A percentile compares a stretch with the other conserved stretches of the same genome.
These are phyloP conservation scores for Crioceris asparagi DNA, from an alignment of 2,888 invertebrate genomes.

Conservation along the genomic window DNA sequence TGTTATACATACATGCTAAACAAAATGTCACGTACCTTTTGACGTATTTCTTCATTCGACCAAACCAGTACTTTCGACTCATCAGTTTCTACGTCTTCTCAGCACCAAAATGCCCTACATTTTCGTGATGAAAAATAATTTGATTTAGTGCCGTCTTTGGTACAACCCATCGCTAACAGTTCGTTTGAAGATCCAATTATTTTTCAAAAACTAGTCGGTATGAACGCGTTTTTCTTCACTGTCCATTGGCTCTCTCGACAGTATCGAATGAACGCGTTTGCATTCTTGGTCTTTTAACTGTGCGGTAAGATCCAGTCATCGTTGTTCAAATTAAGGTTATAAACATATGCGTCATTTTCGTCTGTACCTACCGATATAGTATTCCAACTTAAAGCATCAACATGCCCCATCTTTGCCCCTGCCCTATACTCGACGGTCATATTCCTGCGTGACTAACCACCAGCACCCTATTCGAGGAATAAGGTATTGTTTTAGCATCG, in stretches of 20 bases:
- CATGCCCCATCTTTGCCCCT: constrained; percentile 13
- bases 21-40: constrained; percentile 5
- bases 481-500: constrained; percentile 23
- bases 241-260: neutral
- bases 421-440: constrained; percentile 13
- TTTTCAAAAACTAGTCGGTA: neutral
- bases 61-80: constrained; percentile 12
- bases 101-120: constrained; percentile 1
- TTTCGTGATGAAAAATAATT: constrained; percentile 6
- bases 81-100: constrained; percentile 4
- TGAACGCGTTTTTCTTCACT: neutral
- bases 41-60: constrained; percentile 10
- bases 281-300: neutral
- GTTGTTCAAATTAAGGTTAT: neutral
- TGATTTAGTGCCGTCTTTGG: constrained; percentile 25
- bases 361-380: too few relatives aligned
- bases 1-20: constrained; percentile 7
- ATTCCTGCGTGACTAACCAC: constrained; percentile 14
- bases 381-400: constrained; percentile 18
- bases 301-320: neutral
- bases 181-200: neutral
- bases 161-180: constrained; percentile 22
- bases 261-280: neutral
- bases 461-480: constrained; percentile 24
- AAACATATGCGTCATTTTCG: constrained; percentile 1